Conservation (phyloP, 2,797 vertebrate species). For the Thunnus albacares region DNA sequence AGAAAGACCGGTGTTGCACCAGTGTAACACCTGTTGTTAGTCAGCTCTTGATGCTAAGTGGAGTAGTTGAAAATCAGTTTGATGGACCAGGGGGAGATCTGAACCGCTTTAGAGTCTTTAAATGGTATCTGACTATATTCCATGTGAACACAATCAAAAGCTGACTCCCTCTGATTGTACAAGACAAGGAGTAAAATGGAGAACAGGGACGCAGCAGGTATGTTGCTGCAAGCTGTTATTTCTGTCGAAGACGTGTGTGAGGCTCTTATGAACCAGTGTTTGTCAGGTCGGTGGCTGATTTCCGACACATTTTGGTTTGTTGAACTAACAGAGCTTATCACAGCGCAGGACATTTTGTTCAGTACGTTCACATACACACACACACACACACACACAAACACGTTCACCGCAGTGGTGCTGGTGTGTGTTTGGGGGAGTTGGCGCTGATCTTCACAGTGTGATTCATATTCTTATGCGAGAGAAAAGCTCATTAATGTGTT, state of each 20-base stretch:
- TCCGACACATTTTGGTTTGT: no score
- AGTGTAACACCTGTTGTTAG: no score
- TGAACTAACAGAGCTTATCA: constrained; percentile 30
- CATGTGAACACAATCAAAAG: no score
- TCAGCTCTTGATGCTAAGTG: no score
- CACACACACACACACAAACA: neutral
- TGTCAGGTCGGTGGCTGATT: neutral
- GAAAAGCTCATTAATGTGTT: neutral
- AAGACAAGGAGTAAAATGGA: neutral
- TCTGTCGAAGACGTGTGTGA: neutral
- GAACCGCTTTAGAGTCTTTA: no score
- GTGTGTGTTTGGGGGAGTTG: constrained; percentile 13
- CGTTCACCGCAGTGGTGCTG: neutral
- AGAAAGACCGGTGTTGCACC: no score
- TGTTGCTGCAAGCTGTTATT: neutral
- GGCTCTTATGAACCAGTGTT: neutral
- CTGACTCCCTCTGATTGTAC: no score
- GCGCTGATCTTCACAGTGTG: neutral
- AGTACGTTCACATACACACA: neutral
- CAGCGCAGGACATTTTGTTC: constrained; percentile 49
- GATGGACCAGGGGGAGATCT: no score
- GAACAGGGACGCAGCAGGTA: neutral
- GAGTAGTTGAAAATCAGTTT: no score
- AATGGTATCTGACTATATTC: no score
- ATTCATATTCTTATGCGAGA: neutral